Percentiles rank a stretch among this genome's conserved stretches.
These are phyloP conservation scores for Pocillopora verrucosa DNA, from an alignment of 64 coral and sea anemone genomes.

Conservation along the genomic window DNA sequence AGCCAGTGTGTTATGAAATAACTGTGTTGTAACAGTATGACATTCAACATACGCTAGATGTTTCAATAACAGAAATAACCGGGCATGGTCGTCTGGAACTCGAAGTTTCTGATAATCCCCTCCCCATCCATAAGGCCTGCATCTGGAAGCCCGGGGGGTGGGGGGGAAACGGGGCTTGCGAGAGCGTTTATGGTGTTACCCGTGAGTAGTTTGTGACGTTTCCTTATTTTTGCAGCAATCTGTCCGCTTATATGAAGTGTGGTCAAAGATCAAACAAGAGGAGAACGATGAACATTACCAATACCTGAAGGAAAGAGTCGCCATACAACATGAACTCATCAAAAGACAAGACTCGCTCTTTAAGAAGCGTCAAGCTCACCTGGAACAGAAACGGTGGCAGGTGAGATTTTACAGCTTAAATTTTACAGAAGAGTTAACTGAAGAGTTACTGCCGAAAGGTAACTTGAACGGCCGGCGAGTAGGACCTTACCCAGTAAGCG, in stretches of 20 bases:
- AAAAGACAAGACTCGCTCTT: slow-evolving; percentile 77
- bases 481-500: no score
- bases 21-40: no score
- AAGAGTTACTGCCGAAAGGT: background rate
- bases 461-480: background rate
- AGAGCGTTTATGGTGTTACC: background rate
- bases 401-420: slow-evolving; percentile 8
- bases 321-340: slow-evolving; percentile 83
- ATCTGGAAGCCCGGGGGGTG: background rate
- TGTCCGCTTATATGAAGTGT: slow-evolving; percentile 68
- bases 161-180: background rate
- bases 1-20: no score
- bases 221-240: slow-evolving; percentile 36
- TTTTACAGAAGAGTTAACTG: background rate
- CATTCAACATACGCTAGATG: no score
- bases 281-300: slow-evolving; percentile 66
- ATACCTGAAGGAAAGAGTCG: slow-evolving; percentile 79
- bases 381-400: slow-evolving; percentile 65
- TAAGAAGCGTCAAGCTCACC: slow-evolving; percentile 50
- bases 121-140: no score
- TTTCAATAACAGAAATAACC: no score
- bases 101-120: no score
- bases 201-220: background rate
- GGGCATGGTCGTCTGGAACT: no score
- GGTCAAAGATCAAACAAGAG: slow-evolving; percentile 85